Percentiles rank a stretch among this genome's conserved stretches.
Conservation (phyloP, 2,797 vertebrate genomes). For the Xiphorhynchus erythropygius region DNA sequence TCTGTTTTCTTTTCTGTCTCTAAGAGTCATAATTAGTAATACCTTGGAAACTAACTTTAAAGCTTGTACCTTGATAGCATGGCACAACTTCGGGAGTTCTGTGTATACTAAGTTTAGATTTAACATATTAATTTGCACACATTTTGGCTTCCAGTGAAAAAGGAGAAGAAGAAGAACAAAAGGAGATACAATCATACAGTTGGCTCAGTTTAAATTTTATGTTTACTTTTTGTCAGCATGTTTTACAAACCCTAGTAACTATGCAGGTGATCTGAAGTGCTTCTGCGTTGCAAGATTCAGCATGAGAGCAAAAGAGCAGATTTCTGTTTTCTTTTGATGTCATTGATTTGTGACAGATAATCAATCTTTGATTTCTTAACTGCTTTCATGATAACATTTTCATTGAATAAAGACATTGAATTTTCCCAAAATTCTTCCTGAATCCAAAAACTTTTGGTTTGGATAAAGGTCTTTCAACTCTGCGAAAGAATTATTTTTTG, state of each 20-base stretch:
- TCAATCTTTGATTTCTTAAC: neutral
- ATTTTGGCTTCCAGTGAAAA: neutral
- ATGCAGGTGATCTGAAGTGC: neutral
- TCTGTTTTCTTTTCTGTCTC: constrained; percentile 68
- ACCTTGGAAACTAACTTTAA: constrained; percentile 22
- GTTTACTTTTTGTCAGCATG: neutral
- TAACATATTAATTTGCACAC: neutral
- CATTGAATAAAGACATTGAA: neutral
- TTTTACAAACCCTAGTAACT: neutral
- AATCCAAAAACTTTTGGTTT: neutral
- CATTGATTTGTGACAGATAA: neutral
- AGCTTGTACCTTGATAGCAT: neutral
- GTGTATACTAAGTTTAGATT: neutral
- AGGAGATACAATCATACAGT: neutral
- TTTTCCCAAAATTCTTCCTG: neutral
- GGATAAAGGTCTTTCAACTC: neutral
- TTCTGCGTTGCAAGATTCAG: neutral
- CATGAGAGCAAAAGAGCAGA: neutral
- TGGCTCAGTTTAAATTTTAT: neutral
- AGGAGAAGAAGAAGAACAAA: neutral
- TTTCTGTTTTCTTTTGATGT: neutral
- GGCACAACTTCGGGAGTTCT: neutral
- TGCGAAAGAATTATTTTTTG: neutral
- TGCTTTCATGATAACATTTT: neutral
- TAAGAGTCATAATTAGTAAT: neutral